Evolutionary conservation across 2,888 invertebrate genomes (phyloP).

Genomic region (Dione vanillae): DNA sequence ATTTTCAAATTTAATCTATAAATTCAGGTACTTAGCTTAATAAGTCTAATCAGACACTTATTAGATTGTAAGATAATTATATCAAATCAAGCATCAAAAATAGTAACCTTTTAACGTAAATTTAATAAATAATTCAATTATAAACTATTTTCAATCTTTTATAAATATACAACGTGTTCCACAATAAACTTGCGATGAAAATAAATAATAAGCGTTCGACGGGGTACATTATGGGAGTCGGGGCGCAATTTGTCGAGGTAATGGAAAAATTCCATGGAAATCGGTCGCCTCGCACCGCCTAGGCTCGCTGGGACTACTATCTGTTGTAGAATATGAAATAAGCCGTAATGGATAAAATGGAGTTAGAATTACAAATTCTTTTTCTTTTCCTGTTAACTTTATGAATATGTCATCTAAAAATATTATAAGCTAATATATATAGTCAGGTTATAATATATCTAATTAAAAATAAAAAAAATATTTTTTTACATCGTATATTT

Average conservation of each 20-base stretch:
- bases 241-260: conserved; percentile 74
- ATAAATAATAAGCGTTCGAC: conserved; percentile 67
- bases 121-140: background rate
- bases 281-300: conserved; percentile 54
- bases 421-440: too few relatives aligned
- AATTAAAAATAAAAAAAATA: too few relatives aligned
- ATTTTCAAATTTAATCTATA: too few relatives aligned
- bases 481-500: too few relatives aligned
- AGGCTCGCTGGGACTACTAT: conserved; percentile 31
- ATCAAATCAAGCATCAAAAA: too few relatives aligned
- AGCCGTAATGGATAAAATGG: conserved; percentile 15
- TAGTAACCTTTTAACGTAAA: too few relatives aligned
- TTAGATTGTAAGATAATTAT: too few relatives aligned
- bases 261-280: conserved; percentile 83
- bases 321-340: conserved; percentile 27
- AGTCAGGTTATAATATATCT: too few relatives aligned
- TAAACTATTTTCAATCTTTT: conserved; percentile 12
- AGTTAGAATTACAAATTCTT: background rate
- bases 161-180: conserved; percentile 23
- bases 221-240: conserved; percentile 60
- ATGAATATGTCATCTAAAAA: background rate
- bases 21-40: too few relatives aligned
- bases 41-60: too few relatives aligned
- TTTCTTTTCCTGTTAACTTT: background rate
- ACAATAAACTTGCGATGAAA: conserved; percentile 42